Percentiles rank a stretch among this genome's conserved stretches.
These are phyloP conservation scores for Yponomeuta malinellus DNA, from an alignment of 2,888 invertebrate species.

Conservation along the genomic window DNA sequence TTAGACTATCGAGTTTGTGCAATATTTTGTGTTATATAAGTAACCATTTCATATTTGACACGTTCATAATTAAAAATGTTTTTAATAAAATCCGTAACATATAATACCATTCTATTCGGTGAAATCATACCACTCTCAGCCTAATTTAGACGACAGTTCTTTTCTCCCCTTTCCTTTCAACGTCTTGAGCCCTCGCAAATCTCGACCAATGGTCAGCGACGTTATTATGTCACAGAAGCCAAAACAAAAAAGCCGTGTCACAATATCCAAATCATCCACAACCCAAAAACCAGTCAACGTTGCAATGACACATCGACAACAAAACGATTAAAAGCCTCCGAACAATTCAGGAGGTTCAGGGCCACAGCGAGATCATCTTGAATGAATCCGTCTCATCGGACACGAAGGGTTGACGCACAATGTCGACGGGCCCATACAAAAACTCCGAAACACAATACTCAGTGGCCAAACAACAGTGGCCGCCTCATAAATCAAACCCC, in stretches of 20 bases:
- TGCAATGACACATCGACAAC: constrained; percentile 6
- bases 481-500: constrained; percentile 73
- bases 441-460: constrained; percentile 73
- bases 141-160: too few relatives aligned
- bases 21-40: not conserved
- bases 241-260: not conserved
- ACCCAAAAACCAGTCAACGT: not conserved
- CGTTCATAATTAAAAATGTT: too few relatives aligned
- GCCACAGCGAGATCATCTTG: constrained; percentile 67
- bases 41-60: not conserved
- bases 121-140: too few relatives aligned
- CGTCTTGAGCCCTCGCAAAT: too few relatives aligned
- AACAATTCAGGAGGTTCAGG: constrained; percentile 34
- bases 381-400: constrained; percentile 67
- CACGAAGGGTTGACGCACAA: constrained; percentile 66
- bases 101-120: too few relatives aligned
- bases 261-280: not conserved
- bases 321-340: constrained; percentile 11
- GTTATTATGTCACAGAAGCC: not conserved
- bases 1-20: not conserved
- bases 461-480: constrained; percentile 73
- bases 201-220: too few relatives aligned
- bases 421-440: constrained; percentile 72
- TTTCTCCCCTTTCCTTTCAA: too few relatives aligned
- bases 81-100: too few relatives aligned